Conservation (phyloP, 2,797 vertebrate species). For the Alca torda region DNA sequence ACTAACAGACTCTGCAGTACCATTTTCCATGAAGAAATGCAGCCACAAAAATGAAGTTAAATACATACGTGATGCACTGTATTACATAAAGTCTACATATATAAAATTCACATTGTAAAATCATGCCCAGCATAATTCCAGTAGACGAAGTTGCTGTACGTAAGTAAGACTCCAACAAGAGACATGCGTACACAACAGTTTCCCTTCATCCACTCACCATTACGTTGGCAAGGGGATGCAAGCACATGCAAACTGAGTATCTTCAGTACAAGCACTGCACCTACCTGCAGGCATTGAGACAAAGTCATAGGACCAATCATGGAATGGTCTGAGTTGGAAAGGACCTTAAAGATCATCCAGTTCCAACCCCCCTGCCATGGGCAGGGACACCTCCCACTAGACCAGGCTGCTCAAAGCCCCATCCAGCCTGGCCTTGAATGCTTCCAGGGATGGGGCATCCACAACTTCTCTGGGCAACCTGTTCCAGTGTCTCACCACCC, state of each 20-base stretch:
- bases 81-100: background rate
- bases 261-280: background rate
- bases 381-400: background rate
- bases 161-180: background rate
- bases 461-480: background rate
- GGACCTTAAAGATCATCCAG: background rate
- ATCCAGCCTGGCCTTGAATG: too few species aligned
- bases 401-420: too few species aligned
- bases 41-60: background rate
- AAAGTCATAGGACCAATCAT: background rate
- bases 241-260: background rate
- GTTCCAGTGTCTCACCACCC: background rate
- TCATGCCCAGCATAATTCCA: background rate
- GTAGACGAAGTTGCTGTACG: fast-evolving
- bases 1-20: background rate
- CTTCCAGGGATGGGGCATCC: too few species aligned
- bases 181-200: background rate
- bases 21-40: background rate
- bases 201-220: background rate
- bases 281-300: background rate
- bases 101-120: background rate
- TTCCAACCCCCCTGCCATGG: background rate
- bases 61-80: background rate
- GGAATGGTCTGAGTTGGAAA: background rate
- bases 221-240: background rate